A percentile compares a stretch with the other conserved stretches of the same genome.
Conservation (phyloP, 1,140 invertebrate genomes). For the Cyphomyrmex costatus region DNA sequence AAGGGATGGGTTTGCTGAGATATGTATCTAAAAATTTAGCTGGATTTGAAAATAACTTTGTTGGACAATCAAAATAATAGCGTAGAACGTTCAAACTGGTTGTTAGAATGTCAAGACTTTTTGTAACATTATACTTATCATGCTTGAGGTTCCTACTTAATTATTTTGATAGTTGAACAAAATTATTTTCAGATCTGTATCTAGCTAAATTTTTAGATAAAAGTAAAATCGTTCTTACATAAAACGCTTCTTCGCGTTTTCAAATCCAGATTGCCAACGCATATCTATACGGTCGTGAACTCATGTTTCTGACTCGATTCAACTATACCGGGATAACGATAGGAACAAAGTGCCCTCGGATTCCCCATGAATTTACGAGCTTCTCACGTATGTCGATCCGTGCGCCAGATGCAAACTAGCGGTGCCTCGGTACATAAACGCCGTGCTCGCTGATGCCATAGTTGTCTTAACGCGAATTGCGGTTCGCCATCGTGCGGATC, state of each 20-base stretch:
- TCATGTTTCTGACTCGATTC: conserved; percentile 10
- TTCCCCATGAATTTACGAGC: conserved; percentile 39
- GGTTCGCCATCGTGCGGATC: conserved; percentile 16
- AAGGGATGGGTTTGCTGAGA: too few relatives aligned
- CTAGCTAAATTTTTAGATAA: too few relatives aligned
- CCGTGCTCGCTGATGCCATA: background rate
- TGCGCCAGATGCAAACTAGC: conserved; percentile 46
- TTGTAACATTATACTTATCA: too few relatives aligned
- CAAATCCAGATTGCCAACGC: background rate
- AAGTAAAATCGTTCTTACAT: too few relatives aligned
- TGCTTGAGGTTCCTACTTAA: too few relatives aligned
- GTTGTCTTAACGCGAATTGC: conserved; percentile 26
- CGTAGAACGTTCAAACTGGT: too few relatives aligned
- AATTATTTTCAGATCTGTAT: too few relatives aligned
- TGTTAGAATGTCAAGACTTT: too few relatives aligned
- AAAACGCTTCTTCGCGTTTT: background rate
- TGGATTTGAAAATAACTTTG: too few relatives aligned
- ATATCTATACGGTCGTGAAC: background rate
- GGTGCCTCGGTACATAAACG: conserved; percentile 30
- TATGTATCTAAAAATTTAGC: too few relatives aligned
- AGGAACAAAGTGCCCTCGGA: background rate
- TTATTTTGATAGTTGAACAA: too few relatives aligned
- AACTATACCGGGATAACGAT: conserved; percentile 13
- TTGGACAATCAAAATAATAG: too few relatives aligned
- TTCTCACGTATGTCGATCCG: conserved; percentile 13